Conservation (phyloP, 2,113 vertebrate genomes). For the Herpetotheres cachinnans region DNA sequence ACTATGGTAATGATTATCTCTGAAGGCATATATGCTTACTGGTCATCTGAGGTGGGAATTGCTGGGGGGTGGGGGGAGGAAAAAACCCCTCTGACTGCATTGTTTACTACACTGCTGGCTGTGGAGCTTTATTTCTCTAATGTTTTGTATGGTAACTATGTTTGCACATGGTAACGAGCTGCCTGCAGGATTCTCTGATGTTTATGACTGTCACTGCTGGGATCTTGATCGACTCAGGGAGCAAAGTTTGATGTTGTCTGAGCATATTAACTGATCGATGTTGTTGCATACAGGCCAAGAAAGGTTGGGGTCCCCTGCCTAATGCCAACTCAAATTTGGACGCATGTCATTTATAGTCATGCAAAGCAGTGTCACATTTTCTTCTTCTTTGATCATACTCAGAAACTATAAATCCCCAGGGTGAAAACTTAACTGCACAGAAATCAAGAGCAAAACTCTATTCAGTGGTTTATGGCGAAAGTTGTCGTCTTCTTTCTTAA, state of each 20-base stretch:
- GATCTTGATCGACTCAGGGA: neutral
- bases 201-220: slow-evolving; percentile 48
- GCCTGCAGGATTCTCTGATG: slow-evolving; percentile 61
- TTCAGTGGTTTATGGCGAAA: neutral
- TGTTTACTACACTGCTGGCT: neutral
- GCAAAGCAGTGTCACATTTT: neutral
- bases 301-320: slow-evolving; percentile 22
- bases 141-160: slow-evolving; percentile 15
- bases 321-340: slow-evolving; percentile 45
- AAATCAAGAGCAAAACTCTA: neutral
- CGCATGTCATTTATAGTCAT: neutral
- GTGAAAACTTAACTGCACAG: slow-evolving; percentile 17
- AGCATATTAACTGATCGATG: neutral
- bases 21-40: neutral
- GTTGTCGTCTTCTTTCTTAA: neutral
- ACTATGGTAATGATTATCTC: neutral
- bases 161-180: slow-evolving; percentile 45
- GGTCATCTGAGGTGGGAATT: neutral
- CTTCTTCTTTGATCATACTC: slow-evolving; percentile 33
- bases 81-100: neutral
- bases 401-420: slow-evolving; percentile 26
- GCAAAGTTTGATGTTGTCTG: slow-evolving; percentile 10
- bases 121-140: neutral
- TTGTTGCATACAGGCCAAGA: slow-evolving; percentile 23
- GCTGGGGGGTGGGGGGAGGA: neutral